A percentile compares a stretch with the other conserved stretches of the same genome.
These are phyloP conservation scores for Clivina fossor DNA, from an alignment of 2,888 invertebrate genomes.

Conservation along the genomic window DNA sequence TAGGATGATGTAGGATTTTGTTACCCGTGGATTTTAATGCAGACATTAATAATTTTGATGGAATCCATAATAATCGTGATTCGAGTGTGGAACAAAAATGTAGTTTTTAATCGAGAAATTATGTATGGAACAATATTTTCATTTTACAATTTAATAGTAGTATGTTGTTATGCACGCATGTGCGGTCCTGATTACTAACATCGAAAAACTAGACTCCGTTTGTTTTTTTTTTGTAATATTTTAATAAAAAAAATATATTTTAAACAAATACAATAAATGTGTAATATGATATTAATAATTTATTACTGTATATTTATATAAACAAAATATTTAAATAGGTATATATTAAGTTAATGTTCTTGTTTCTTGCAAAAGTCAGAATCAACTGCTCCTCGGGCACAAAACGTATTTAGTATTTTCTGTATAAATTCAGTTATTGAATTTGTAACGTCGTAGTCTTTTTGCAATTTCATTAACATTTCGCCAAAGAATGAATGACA, in stretches of 20 bases:
- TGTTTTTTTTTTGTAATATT: not conserved
- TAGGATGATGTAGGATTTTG: not conserved
- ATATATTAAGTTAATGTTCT: slow-evolving; percentile 10
- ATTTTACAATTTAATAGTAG: slow-evolving; percentile 49
- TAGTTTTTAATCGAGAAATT: no score
- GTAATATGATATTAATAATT: slow-evolving; percentile 6
- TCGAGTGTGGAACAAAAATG: no score
- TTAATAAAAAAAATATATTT: slow-evolving; percentile 15
- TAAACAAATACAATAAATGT: slow-evolving; percentile 18
- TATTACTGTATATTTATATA: slow-evolving; percentile 11
- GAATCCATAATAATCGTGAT: slow-evolving; percentile 48
- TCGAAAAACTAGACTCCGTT: not conserved
- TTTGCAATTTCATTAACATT: slow-evolving; percentile 46
- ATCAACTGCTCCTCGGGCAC: slow-evolving; percentile 45
- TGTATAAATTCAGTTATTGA: slow-evolving; percentile 42
- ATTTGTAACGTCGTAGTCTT: slow-evolving; percentile 37
- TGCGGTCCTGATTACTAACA: not conserved
- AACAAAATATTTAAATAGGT: slow-evolving; percentile 7
- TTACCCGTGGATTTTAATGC: slow-evolving; percentile 48
- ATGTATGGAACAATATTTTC: no score
- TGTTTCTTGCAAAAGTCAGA: slow-evolving; percentile 44
- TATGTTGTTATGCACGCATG: slow-evolving; percentile 44
- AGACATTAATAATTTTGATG: slow-evolving; percentile 47
- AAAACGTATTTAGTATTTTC: slow-evolving; percentile 47
- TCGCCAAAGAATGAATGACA: slow-evolving; percentile 54